Evolutionary conservation across 2,888 invertebrate genomes (phyloP), one percentile per base, ranked within the genome.

Genomic region (Melinaea marsaeus): DNA sequence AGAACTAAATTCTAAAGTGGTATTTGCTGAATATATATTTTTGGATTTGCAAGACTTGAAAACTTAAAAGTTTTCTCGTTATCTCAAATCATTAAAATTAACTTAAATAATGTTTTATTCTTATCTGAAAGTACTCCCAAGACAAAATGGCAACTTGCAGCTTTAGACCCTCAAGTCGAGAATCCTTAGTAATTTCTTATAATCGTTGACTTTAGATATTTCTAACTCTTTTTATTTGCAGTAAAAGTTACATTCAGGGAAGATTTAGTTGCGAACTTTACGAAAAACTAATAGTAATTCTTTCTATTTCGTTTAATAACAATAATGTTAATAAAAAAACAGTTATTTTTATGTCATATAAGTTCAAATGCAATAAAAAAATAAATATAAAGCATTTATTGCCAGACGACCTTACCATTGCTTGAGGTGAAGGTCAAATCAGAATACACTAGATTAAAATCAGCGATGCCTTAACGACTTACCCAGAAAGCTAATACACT

Each of bases 231-330:
- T 22, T 22, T 9, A 32, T 11, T 32, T 32, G 68, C 65, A 72
- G 69, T 69, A 71, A 65, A 64, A 67, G 67, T 67, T 66, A 63
- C 55, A 42, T 45, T 63, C 63, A 68, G 55, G 2, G 11, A 51
- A 32, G 51, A 51, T 51, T 51, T 51, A 32, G 7, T 32, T 32
- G 7, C 51, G 22, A 9, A 51, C 32, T 51, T 51, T 51, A 22
- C 32, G 6, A 51, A 32, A 51, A 22, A 9, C 32, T 32, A 32
- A 32, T 2, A 11, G 7, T 32, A 32, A 4, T 32, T 1, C 32
- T 9, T 42, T 42, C 9, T 42, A 9, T 42, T 42, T 3, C 3
- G 7, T 11, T 42, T 42, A 9, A 9, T 42, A 37, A 37, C 7
- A 37, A 37, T 37, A 37, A 5, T 37, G 4, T 5, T 6, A 37